Evolutionary conservation across 2,888 invertebrate species (phyloP).

Genomic region (Acleris sparsana): DNA sequence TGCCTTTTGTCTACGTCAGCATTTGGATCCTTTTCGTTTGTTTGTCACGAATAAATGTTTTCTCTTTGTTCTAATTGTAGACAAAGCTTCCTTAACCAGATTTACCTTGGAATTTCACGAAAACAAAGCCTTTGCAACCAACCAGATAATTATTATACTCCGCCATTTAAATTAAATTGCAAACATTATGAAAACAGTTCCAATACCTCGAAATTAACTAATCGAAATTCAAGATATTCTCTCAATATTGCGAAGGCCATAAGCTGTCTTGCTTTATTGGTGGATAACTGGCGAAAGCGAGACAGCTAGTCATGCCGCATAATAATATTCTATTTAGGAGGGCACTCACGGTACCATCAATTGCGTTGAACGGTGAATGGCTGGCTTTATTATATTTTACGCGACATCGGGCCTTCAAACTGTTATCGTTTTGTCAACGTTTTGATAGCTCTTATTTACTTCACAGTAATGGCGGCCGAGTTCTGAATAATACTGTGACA

Average conservation of each 20-base stretch:
- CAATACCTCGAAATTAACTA: constrained; percentile 16
- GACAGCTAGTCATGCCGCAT: background rate
- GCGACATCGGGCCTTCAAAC: background rate
- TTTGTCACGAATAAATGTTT: too few species aligned
- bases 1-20: too few species aligned
- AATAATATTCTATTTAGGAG: constrained; percentile 14
- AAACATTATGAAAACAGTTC: constrained; percentile 13
- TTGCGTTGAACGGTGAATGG: background rate
- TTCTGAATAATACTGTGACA: too few species aligned
- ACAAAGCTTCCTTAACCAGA: too few species aligned
- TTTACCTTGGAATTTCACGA: background rate
- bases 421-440: too few species aligned
- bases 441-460: too few species aligned
- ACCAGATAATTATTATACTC: background rate
- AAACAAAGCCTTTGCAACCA: background rate
- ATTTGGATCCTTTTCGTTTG: too few species aligned
- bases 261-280: background rate
- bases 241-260: constrained; percentile 13
- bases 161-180: constrained; percentile 10
- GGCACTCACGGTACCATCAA: background rate
- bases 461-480: too few species aligned
- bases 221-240: constrained; percentile 16
- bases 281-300: background rate
- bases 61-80: too few species aligned
- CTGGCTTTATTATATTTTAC: background rate